These are phyloP conservation scores for Chondrilla cf. caribensis DNA, from an alignment of 37 sponge, comb jelly and placozoan genomes.

Conservation along the genomic window DNA sequence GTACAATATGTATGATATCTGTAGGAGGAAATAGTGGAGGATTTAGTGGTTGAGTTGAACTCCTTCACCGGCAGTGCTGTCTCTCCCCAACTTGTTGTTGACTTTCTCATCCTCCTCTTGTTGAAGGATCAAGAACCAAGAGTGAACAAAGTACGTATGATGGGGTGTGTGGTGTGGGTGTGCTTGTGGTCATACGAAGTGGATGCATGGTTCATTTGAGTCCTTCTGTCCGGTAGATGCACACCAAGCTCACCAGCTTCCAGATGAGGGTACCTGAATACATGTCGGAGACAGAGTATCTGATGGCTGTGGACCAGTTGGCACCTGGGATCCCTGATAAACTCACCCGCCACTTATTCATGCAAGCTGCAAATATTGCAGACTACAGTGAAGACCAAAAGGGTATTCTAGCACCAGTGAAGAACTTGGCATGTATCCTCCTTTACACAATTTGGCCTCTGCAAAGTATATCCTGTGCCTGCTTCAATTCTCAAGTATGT, in stretches of 20 bases:
- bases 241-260: slow-evolving; percentile 27
- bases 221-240: slow-evolving; percentile 26
- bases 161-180: too few species aligned
- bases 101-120: slow-evolving; percentile 38
- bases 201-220: too few species aligned
- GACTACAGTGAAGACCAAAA: background rate
- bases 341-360: slow-evolving; percentile 37
- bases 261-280: slow-evolving; percentile 9
- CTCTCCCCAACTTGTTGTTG: slow-evolving; percentile 27
- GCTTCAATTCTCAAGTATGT: too few species aligned
- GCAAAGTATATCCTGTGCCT: too few species aligned
- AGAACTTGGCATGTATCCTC: slow-evolving; percentile 58
- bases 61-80: slow-evolving; percentile 36
- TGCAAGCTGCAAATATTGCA: slow-evolving; percentile 29
- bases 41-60: slow-evolving; percentile 35
- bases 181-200: too few species aligned
- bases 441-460: too few species aligned
- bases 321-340: slow-evolving; percentile 33
- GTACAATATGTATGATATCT: background rate
- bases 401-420: slow-evolving; percentile 15
- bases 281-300: slow-evolving; percentile 71
- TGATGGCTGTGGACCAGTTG: slow-evolving; percentile 46
- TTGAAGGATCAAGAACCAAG: slow-evolving; percentile 61
- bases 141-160: slow-evolving; percentile 52
- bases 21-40: slow-evolving; percentile 74